Evolutionary conservation across 2,797 vertebrate species (phyloP).

Genomic region (Sebastes nivosus): DNA sequence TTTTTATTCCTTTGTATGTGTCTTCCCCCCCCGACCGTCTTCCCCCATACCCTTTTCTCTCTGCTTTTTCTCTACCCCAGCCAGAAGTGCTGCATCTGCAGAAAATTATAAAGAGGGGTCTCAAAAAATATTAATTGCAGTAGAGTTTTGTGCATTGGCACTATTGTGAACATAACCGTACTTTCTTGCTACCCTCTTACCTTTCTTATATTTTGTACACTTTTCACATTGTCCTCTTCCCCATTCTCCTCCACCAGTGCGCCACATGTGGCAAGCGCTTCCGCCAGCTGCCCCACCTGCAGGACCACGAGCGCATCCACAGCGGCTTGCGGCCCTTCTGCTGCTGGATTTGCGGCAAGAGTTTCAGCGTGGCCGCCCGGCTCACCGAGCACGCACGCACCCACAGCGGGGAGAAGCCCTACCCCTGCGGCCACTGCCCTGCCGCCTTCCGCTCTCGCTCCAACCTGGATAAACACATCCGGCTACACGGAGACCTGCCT

Average conservation of each 20-base stretch:
- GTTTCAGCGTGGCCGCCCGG: constrained; percentile 90
- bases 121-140: constrained; percentile 41
- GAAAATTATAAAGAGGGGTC: constrained; percentile 34
- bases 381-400: constrained; percentile 92
- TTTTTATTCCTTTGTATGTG: constrained; percentile 23
- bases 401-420: constrained; percentile 91
- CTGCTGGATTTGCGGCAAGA: constrained; percentile 92
- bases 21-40: neutral
- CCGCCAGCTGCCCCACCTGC: constrained; percentile 86
- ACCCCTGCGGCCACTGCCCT: constrained; percentile 84
- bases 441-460: constrained; percentile 90
- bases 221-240: neutral
- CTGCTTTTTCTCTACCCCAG: constrained; percentile 6
- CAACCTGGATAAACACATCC: constrained; percentile 85
- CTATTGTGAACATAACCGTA: constrained; percentile 5
- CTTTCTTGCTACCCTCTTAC: neutral
- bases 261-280: constrained; percentile 84
- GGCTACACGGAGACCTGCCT: constrained; percentile 72
- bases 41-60: neutral
- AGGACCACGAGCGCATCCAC: constrained; percentile 90
- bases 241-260: constrained; percentile 66
- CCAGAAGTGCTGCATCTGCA: constrained; percentile 56
- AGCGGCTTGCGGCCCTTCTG: constrained; percentile 87
- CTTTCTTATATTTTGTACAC: neutral
- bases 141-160: constrained; percentile 9